These are phyloP conservation scores for Erebia epiphron DNA, from an alignment of 2,888 invertebrate species.

Conservation along the genomic window DNA sequence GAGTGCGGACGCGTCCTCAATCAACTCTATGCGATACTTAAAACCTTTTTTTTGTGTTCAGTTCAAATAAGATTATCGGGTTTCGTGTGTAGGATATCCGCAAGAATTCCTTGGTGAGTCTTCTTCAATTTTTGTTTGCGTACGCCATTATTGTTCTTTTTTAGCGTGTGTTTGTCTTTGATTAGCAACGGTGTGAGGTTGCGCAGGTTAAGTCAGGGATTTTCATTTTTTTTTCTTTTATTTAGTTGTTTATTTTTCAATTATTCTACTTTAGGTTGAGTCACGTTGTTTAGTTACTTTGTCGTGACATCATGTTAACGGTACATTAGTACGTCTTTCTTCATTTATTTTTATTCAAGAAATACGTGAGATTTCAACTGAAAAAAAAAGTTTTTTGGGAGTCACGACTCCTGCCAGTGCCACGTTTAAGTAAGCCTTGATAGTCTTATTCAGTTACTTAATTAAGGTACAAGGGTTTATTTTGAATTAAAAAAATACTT, in stretches of 20 bases:
- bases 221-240: slow-evolving; percentile 32
- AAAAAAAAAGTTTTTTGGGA: too few relatives aligned
- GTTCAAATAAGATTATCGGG: slow-evolving; percentile 72
- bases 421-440: too few relatives aligned
- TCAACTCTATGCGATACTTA: slow-evolving; percentile 19
- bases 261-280: slow-evolving; percentile 42
- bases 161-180: slow-evolving; percentile 55
- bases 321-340: slow-evolving; percentile 22
- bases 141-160: slow-evolving; percentile 46
- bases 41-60: slow-evolving; percentile 51
- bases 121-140: slow-evolving; percentile 47
- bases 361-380: too few relatives aligned
- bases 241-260: slow-evolving; percentile 45
- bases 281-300: slow-evolving; percentile 46
- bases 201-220: slow-evolving; percentile 48
- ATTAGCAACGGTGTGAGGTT: slow-evolving; percentile 58
- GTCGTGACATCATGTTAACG: slow-evolving; percentile 45
- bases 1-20: slow-evolving; percentile 53
- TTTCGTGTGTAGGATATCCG: slow-evolving; percentile 71
- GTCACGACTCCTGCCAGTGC: too few relatives aligned
- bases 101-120: slow-evolving; percentile 50
- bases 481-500: too few relatives aligned
- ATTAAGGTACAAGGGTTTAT: too few relatives aligned
- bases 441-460: too few relatives aligned
- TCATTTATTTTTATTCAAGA: not conserved